These are phyloP conservation scores for Sphinx pinastri DNA, from an alignment of 2,888 invertebrate species.

Conservation along the genomic window DNA sequence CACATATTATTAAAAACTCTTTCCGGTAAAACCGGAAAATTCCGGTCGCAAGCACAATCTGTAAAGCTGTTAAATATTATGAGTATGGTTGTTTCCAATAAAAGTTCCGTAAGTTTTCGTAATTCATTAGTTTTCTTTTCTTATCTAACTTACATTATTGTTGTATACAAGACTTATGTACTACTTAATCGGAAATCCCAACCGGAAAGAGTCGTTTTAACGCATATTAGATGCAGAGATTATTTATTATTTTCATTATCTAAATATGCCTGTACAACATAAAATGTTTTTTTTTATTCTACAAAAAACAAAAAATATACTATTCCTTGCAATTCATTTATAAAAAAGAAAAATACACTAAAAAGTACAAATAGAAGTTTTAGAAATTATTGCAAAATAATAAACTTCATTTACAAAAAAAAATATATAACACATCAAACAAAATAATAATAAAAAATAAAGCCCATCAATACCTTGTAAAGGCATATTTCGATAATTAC, in stretches of 20 bases:
- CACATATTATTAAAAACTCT: conserved; percentile 18
- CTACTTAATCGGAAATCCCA: background rate
- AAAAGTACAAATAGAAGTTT: background rate
- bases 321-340: background rate
- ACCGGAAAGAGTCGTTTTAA: conserved; percentile 20
- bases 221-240: conserved; percentile 17
- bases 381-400: background rate
- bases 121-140: background rate
- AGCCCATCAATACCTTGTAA: background rate
- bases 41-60: conserved; percentile 5
- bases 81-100: background rate
- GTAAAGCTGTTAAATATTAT: conserved; percentile 5
- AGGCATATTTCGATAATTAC: conserved; percentile 5
- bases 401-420: background rate
- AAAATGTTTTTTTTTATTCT: background rate
- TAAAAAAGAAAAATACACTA: background rate
- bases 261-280: conserved; percentile 16
- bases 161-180: conserved; percentile 10
- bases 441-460: background rate
- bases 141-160: conserved; percentile 4
- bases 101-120: background rate
- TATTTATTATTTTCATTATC: background rate
- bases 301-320: background rate
- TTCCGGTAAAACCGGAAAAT: conserved; percentile 11
- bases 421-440: background rate